Evolutionary conservation across 2,888 invertebrate genomes (phyloP).

Genomic region (Dryobotodes eremita): DNA sequence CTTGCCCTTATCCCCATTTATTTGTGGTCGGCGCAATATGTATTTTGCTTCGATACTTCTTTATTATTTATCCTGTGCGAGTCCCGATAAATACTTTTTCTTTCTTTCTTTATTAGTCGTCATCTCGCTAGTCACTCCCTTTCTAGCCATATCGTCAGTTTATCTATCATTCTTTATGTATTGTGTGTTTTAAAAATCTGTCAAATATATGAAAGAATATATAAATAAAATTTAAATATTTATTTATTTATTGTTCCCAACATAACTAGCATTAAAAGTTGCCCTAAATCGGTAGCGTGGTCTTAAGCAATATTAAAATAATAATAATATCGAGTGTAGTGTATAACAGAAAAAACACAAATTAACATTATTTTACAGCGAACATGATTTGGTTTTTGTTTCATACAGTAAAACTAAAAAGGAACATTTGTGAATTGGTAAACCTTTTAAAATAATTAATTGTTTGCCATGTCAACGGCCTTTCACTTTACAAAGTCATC

Average conservation of each 20-base stretch:
- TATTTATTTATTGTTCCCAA: too few relatives aligned
- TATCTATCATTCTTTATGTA: neutral
- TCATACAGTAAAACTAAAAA: neutral
- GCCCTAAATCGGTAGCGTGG: too few relatives aligned
- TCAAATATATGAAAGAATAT: neutral
- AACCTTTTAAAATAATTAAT: neutral
- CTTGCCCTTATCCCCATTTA: neutral
- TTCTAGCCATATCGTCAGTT: neutral
- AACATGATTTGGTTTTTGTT: neutral
- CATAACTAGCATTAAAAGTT: too few relatives aligned
- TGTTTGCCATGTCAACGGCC: neutral
- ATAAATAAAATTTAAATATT: too few relatives aligned
- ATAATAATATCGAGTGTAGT: neutral
- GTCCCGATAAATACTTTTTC: too few relatives aligned
- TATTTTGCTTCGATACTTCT: neutral
- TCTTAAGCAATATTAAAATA: too few relatives aligned
- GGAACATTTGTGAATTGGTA: neutral
- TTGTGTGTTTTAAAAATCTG: neutral
- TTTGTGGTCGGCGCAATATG: neutral
- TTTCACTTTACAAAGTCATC: slow-evolving; percentile 33
- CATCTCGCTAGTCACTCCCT: neutral
- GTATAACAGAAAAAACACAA: neutral
- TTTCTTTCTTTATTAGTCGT: neutral
- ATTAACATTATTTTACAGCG: neutral
- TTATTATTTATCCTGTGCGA: neutral